Conservation (phyloP, 1,140 invertebrate genomes). For the Andricus grossulariae region DNA sequence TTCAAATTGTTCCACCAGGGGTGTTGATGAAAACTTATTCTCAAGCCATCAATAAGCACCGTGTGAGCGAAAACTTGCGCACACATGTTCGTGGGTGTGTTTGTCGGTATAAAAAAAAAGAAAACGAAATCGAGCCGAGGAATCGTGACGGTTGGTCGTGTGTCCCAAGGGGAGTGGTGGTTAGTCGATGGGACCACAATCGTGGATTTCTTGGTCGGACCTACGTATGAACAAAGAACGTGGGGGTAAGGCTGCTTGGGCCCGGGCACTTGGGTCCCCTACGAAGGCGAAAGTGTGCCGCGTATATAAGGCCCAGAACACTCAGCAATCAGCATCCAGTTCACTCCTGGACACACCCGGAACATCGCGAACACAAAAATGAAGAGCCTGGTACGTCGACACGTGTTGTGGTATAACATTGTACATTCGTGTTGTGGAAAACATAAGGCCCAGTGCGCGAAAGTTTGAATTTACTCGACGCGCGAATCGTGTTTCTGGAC, state of each 20-base stretch:
- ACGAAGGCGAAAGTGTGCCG: slow-evolving; percentile 76
- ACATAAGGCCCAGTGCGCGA: slow-evolving; percentile 38
- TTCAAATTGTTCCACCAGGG: no score
- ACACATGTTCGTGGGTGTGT: slow-evolving; percentile 45
- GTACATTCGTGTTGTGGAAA: slow-evolving; percentile 39
- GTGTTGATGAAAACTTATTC: not conserved
- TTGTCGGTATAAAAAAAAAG: slow-evolving; percentile 40
- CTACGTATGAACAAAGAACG: slow-evolving; percentile 68
- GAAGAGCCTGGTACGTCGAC: slow-evolving; percentile 73
- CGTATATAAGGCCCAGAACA: slow-evolving; percentile 79
- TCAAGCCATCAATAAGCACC: not conserved
- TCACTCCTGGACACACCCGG: slow-evolving; percentile 81
- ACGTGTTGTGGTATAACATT: slow-evolving; percentile 25
- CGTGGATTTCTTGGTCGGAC: slow-evolving; percentile 47
- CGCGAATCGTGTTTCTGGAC: slow-evolving; percentile 37
- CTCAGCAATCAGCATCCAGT: slow-evolving; percentile 82
- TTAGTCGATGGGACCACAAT: slow-evolving; percentile 47
- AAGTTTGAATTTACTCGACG: slow-evolving; percentile 35
- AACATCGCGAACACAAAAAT: slow-evolving; percentile 73
- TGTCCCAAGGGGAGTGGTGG: slow-evolving; percentile 72
- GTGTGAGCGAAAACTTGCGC: slow-evolving; percentile 24
- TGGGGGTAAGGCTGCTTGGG: slow-evolving; percentile 63
- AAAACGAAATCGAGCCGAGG: slow-evolving; percentile 55
- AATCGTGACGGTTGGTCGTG: slow-evolving; percentile 62
- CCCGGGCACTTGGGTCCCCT: slow-evolving; percentile 60